Evolutionary conservation across 2,797 vertebrate species (phyloP), one percentile per base, ranked within the genome.

Genomic region (Toxotes lorentzi): DNA sequence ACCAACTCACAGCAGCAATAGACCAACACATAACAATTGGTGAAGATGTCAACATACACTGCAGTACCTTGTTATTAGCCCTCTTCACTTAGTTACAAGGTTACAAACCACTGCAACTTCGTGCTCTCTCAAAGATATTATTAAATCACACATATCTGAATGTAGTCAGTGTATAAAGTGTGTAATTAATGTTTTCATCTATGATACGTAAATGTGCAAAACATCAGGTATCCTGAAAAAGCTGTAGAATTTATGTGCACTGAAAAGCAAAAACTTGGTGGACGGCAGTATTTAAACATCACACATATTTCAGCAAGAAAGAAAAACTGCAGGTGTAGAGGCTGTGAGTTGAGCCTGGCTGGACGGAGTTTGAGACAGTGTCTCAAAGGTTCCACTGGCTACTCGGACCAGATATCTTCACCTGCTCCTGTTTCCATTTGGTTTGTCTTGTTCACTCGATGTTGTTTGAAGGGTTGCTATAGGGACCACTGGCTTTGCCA

Each of bases 391-490:
- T 86, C 79, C 83, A 84, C 50, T 68, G 65, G 23, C 50, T 38
- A 14, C 70, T 70, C 62, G 56, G 43, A 73, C 63, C 72, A 79
- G 63, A 78, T 41, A 62, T 70, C 53, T 70, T 88, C 78, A 82
- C 83, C 79, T 89, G 81, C 73, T 82, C 63, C 61, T 58, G 83
- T 92, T 85, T 83, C 73, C 78, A 71, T 45, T 86, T 72, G 65
- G 69, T 67, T 79, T 70, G 72, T 78, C 73, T 65, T 71, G 35
- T 63, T 83, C 89, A 53, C 69, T 79, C 21, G 0, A 45, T 73
- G 83, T 72, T 89, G 87, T 91, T 90, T 90, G 64, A 88, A 43
- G 51, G 76, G 94, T 95, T 94, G 88, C 90, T 86, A 93, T 93
- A 85, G 92, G 78, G 79, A 95, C 92, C 48, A 60, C 67, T 79